These are phyloP conservation scores for Charaxes varanes DNA, from an alignment of 1,140 invertebrate genomes.

Conservation along the genomic window DNA sequence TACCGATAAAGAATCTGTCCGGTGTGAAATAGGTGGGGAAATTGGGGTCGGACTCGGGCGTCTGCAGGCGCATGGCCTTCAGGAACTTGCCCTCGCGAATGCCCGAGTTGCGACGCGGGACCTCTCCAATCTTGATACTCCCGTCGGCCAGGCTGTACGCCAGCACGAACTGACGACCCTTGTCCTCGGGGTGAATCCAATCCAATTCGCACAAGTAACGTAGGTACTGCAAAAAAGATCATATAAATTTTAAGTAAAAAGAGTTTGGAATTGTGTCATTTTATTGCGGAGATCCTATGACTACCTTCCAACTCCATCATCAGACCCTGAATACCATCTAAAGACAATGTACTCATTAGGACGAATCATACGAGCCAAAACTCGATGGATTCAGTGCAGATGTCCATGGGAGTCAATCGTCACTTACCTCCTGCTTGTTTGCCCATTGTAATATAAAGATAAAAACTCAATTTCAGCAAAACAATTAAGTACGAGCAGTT, in stretches of 20 bases:
- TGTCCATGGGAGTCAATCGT: too few species aligned
- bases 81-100: constrained; percentile 83
- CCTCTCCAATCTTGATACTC: constrained; percentile 77
- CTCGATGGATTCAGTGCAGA: too few species aligned
- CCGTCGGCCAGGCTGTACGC: constrained; percentile 80
- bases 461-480: neutral
- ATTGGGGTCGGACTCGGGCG: constrained; percentile 77
- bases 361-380: too few species aligned
- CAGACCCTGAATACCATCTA: too few species aligned
- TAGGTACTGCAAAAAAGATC: constrained; percentile 55
- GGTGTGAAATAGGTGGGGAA: constrained; percentile 80
- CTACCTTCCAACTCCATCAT: too few species aligned
- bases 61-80: constrained; percentile 78
- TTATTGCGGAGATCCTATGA: too few species aligned
- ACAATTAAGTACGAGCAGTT: constrained; percentile 2
- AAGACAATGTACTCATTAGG: too few species aligned
- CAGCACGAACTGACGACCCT: constrained; percentile 78
- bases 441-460: too few species aligned
- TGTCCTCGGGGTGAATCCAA: constrained; percentile 80
- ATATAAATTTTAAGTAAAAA: too few species aligned
- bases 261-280: too few species aligned
- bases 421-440: too few species aligned
- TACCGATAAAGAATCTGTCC: constrained; percentile 79
- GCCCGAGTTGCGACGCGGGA: constrained; percentile 79
- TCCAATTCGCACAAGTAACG: constrained; percentile 80